These are phyloP conservation scores for Synanthedon tipuliformis DNA, from an alignment of 2,888 invertebrate genomes.

Conservation along the genomic window DNA sequence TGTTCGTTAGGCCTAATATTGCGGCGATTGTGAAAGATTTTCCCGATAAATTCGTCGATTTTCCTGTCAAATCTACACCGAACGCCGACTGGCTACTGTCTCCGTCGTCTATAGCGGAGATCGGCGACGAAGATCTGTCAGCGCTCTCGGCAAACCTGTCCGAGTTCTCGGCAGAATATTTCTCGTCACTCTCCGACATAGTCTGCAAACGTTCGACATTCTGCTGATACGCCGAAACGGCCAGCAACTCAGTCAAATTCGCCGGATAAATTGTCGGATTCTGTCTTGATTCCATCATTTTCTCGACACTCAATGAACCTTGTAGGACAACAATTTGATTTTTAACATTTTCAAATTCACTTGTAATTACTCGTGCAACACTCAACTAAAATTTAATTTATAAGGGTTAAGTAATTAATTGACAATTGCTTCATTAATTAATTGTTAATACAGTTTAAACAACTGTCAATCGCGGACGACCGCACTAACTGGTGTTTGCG, in stretches of 20 bases:
- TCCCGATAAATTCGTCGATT: conserved; percentile 57
- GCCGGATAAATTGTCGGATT: conserved; percentile 40
- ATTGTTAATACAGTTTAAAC: conserved; percentile 11
- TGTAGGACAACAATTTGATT: background rate
- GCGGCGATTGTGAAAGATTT: conserved; percentile 91
- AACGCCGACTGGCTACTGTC: conserved; percentile 48
- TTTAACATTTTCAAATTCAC: conserved; percentile 13
- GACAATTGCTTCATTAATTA: conserved; percentile 6
- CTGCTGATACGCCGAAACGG: conserved; percentile 45
- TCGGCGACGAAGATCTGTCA: conserved; percentile 40
- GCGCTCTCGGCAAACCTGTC: conserved; percentile 27
- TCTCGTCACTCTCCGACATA: conserved; percentile 33
- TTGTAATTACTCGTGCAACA: conserved; percentile 15
- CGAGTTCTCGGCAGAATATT: conserved; percentile 24
- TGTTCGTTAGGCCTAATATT: conserved; percentile 79
- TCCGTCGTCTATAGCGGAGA: conserved; percentile 48
- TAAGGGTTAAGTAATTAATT: conserved; percentile 4
- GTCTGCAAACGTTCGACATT: conserved; percentile 34
- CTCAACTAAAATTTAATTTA: conserved; percentile 10
- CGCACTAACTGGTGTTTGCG: conserved; percentile 25
- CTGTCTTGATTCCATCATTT: conserved; percentile 51
- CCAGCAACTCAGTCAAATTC: conserved; percentile 45
- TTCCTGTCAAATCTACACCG: conserved; percentile 58
- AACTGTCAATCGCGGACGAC: conserved; percentile 18
- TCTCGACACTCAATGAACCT: conserved; percentile 4